phyloP scores from a whole-genome alignment of 2,888 invertebrate species.

The Lasioglossum lativentre region DNA sequence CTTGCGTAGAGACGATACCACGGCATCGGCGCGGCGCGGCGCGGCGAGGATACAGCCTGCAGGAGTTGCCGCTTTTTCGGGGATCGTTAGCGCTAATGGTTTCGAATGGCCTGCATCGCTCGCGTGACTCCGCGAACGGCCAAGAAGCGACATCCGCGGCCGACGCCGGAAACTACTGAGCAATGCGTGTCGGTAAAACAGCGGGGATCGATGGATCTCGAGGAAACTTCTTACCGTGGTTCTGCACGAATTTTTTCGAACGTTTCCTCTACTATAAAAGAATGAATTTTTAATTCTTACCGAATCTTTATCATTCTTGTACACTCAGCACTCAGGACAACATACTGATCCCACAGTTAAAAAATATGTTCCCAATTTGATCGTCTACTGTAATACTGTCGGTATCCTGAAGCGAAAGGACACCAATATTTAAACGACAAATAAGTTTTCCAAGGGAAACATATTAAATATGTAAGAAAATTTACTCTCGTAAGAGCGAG shows the following conservation, averaged over 20 bases:
- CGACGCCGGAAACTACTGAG: constrained; percentile 26
- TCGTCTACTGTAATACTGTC: too few species aligned
- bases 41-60: not conserved
- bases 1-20: not conserved
- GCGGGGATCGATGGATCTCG: constrained; percentile 48
- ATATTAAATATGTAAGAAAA: not conserved
- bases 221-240: not conserved
- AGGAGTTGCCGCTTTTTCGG: not conserved
- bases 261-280: not conserved
- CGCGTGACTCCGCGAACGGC: constrained; percentile 5
- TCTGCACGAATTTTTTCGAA: not conserved
- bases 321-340: not conserved
- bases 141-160: constrained; percentile 51
- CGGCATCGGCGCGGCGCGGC: too few species aligned
- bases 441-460: not conserved
- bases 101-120: constrained; percentile 6
- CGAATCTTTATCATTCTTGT: not conserved
- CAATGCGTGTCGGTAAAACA: constrained; percentile 64
- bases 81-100: constrained; percentile 28
- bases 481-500: not conserved
- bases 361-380: too few species aligned
- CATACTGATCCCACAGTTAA: too few species aligned
- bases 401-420: too few species aligned
- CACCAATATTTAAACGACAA: not conserved
- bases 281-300: not conserved